These are phyloP conservation scores for Otus scops DNA, from an alignment of 2,797 vertebrate genomes.

Conservation along the genomic window DNA sequence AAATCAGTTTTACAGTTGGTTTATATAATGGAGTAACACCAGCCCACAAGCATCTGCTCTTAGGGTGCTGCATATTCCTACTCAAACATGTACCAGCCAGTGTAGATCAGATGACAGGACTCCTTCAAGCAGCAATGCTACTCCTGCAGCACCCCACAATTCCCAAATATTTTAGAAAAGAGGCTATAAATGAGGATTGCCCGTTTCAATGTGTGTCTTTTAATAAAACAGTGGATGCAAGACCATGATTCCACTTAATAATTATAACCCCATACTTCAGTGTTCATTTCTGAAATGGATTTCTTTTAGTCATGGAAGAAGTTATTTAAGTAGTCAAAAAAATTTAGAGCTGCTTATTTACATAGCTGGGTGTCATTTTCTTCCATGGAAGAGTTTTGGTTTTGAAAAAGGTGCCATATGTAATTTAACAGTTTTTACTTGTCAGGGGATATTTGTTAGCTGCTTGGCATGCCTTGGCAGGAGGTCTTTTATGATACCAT, in stretches of 20 bases:
- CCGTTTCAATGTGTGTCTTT: neutral
- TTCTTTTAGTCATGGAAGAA: neutral
- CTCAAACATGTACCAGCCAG: neutral
- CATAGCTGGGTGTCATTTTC: neutral
- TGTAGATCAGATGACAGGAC: conserved; percentile 17
- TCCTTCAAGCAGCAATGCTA: neutral
- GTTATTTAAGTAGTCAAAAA: neutral
- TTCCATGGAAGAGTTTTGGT: neutral
- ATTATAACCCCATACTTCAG: neutral
- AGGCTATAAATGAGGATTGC: neutral
- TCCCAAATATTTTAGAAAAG: neutral
- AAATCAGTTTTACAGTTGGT: conserved; percentile 19
- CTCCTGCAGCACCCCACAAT: neutral
- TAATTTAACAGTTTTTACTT: neutral
- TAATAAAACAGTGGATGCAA: neutral
- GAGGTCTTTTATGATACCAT: neutral
- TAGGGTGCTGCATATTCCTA: neutral
- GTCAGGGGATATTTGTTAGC: neutral
- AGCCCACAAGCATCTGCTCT: conserved; percentile 48
- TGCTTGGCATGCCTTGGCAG: neutral
- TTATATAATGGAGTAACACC: conserved; percentile 59
- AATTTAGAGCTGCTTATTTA: neutral
- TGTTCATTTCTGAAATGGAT: neutral
- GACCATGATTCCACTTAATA: neutral
- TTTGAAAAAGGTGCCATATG: neutral